A percentile compares a stretch with the other conserved stretches of the same genome.
Conservation (phyloP, 2,113 vertebrate species). For the Callopanchax toddi region DNA sequence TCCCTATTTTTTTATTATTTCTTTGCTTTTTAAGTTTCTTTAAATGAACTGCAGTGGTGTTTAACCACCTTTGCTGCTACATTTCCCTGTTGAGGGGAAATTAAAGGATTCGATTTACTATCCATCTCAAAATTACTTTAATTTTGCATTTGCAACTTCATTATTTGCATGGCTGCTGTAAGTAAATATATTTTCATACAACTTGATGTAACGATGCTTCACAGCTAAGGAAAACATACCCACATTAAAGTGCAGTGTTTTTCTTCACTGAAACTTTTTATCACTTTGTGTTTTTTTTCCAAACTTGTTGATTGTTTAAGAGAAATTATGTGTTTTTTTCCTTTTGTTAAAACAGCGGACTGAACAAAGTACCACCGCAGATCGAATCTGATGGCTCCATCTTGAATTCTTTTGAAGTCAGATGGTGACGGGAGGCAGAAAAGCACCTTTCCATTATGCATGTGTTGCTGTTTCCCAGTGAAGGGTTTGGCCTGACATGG, state of each 20-base stretch:
- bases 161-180: too few relatives aligned
- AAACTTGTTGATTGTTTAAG: neutral
- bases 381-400: slow-evolving; percentile 56
- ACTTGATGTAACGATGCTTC: too few relatives aligned
- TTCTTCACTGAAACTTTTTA: too few relatives aligned
- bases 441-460: slow-evolving; percentile 61
- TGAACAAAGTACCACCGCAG: slow-evolving; percentile 38
- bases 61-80: too few relatives aligned
- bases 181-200: too few relatives aligned
- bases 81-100: neutral
- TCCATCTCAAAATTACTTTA: neutral
- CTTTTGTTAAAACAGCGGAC: neutral
- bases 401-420: slow-evolving; percentile 56
- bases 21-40: neutral
- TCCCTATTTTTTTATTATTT: too few relatives aligned
- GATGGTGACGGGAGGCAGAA: slow-evolving; percentile 30
- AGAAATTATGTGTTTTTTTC: neutral
- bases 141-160: too few relatives aligned
- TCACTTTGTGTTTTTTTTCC: neutral
- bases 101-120: neutral
- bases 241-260: too few relatives aligned
- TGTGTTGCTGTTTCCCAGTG: slow-evolving; percentile 59
- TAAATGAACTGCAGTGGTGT: too few relatives aligned
- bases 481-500: slow-evolving; percentile 59
- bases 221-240: too few relatives aligned